Evolutionary conservation across 1,140 invertebrate genomes (phyloP), one percentile per base, ranked within the genome.

Genomic region (Elymnias hypermnestra): DNA sequence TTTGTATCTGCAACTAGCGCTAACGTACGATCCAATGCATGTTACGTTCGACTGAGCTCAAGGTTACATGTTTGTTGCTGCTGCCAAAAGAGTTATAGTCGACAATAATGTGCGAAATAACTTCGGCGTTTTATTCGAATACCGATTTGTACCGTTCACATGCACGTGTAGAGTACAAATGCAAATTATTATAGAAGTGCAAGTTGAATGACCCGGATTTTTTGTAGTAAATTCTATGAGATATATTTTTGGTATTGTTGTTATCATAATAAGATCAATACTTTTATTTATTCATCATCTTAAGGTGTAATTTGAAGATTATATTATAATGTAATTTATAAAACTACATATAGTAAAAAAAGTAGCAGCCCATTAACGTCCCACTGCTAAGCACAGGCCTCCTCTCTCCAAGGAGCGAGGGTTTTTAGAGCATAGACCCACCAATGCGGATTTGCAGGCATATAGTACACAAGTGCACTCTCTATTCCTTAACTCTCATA

Each of bases 21-120:
- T 22, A 22, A 22, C 21, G 21, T 22, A 22, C n/a, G 26, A 29
- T 29, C 26, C 13, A 29, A 29, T 29, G 1, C 10, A 2, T 35
- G 46, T 35, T 36, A 49, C 38, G 46, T 49, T 49, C 31, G 18
- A 38, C 33, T 49, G 46, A 19, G 18, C 31, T 49, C 46, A 49
- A 49, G 46, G 46, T 35, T 42, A 36, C 46, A 36, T 28, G 38
- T 33, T 15, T 15, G 8, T 6, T n/a, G 14, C 15, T 7, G 5
- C 8, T 33, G 31, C 3, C 14, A 8, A 33, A 33, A 17, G 31
- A 33, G 7, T 3, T 33, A 33, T 33, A 17, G 31, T 9, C 2
- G 9, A 12, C 7, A 5, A 3, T 12, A 29, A 29, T 13, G 10
- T 29, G 5, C 26, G 10, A 29, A 29, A 29, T 29, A 13, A 29